Evolutionary conservation across 2,113 vertebrate species (phyloP).

Genomic region (Pangasianodon hypophthalmus): DNA sequence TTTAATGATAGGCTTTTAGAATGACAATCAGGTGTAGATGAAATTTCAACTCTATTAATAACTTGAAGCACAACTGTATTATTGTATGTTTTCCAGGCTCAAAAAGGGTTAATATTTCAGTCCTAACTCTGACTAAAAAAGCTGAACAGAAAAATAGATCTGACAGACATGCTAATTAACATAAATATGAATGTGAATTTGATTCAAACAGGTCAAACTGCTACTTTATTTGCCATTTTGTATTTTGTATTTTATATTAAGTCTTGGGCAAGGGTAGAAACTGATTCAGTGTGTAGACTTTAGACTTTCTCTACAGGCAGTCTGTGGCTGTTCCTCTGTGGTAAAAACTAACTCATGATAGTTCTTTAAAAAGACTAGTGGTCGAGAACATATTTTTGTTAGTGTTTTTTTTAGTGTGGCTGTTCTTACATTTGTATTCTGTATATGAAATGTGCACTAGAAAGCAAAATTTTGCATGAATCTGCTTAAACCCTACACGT

Average conservation of each 20-base stretch:
- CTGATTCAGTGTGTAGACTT: background rate
- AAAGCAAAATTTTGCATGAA: background rate
- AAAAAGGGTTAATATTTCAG: background rate
- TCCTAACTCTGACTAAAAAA: background rate
- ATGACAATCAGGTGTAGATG: no score
- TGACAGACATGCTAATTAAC: background rate
- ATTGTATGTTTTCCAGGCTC: background rate
- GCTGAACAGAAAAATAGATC: background rate
- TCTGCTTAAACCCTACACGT: background rate
- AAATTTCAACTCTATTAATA: background rate
- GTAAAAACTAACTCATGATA: background rate
- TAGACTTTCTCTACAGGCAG: background rate
- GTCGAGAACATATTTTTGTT: background rate
- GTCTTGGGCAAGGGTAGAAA: background rate
- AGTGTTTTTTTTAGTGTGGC: background rate
- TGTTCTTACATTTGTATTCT: background rate
- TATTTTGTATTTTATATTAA: background rate
- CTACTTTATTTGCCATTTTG: background rate
- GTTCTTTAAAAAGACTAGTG: background rate
- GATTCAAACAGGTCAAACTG: background rate
- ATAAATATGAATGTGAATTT: background rate
- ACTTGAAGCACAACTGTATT: background rate
- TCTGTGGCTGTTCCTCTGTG: background rate
- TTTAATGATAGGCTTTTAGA: conserved; percentile 13
- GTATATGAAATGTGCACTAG: background rate